These are phyloP conservation scores for Cephus spinipes DNA, from an alignment of 2,888 invertebrate species.

Conservation along the genomic window DNA sequence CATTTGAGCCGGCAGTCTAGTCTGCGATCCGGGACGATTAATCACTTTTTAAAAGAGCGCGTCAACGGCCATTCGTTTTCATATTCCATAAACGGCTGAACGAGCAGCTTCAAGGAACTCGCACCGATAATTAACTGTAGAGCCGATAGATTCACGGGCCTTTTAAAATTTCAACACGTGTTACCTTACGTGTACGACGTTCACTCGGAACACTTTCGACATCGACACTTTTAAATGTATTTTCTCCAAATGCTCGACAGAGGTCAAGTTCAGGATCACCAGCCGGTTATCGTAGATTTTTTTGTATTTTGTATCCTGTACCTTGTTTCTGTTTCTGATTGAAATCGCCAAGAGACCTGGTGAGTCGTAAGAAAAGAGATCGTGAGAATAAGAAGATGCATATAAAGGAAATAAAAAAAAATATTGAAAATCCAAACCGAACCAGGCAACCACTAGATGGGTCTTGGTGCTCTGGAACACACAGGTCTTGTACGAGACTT, in stretches of 20 bases:
- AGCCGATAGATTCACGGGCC: not conserved
- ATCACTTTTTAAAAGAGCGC: not conserved
- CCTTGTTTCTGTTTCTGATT: not conserved
- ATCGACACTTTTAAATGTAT: not conserved
- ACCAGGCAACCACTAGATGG: not conserved
- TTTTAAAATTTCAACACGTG: not conserved
- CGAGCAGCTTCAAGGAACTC: not conserved
- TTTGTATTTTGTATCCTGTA: not conserved
- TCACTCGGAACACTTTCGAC: too few species aligned
- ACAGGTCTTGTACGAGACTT: not conserved
- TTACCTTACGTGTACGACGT: not conserved
- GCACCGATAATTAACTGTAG: not conserved
- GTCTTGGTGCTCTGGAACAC: not conserved
- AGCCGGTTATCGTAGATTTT: not conserved
- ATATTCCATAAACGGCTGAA: not conserved
- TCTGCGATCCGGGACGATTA: not conserved
- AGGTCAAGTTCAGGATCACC: not conserved
- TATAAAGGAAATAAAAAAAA: not conserved
- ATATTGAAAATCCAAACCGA: not conserved
- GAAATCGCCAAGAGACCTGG: not conserved
- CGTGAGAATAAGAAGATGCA: not conserved
- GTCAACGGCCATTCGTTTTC: not conserved
- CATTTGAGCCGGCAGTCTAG: not conserved
- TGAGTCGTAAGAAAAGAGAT: not conserved
- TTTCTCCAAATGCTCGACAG: not conserved